Evolutionary conservation across 2,888 invertebrate genomes (phyloP).

Genomic region (Leucophenga maculata): DNA sequence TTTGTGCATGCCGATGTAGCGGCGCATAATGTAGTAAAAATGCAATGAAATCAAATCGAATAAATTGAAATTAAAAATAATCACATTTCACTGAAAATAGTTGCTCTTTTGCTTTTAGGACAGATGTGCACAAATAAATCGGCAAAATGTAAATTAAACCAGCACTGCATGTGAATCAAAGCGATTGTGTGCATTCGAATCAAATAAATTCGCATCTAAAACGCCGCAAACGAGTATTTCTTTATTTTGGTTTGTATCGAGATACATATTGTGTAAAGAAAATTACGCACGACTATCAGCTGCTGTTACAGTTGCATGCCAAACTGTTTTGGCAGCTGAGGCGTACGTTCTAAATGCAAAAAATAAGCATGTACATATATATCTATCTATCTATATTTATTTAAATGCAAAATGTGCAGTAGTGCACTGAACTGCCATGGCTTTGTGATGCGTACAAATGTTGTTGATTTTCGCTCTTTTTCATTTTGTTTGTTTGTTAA

Average conservation of each 20-base stretch:
- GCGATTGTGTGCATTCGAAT: neutral
- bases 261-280: neutral
- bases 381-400: constrained; percentile 17
- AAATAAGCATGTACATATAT: constrained; percentile 14
- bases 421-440: constrained; percentile 26
- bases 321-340: constrained; percentile 9
- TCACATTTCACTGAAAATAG: constrained; percentile 8
- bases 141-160: neutral
- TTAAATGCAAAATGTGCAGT: constrained; percentile 1
- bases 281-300: constrained; percentile 16
- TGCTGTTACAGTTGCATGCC: constrained; percentile 3
- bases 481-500: no score
- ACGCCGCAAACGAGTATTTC: neutral
- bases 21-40: neutral
- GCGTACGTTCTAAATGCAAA: constrained; percentile 13
- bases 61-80: constrained; percentile 8
- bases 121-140: constrained; percentile 17
- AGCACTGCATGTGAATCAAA: neutral
- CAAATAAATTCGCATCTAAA: neutral
- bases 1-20: no score
- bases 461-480: no score
- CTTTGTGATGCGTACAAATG: constrained; percentile 12
- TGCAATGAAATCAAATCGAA: neutral
- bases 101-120: constrained; percentile 16
- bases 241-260: neutral